Evolutionary conservation across 2,113 vertebrate species (phyloP).

Genomic region (Asarcornis scutulata): DNA sequence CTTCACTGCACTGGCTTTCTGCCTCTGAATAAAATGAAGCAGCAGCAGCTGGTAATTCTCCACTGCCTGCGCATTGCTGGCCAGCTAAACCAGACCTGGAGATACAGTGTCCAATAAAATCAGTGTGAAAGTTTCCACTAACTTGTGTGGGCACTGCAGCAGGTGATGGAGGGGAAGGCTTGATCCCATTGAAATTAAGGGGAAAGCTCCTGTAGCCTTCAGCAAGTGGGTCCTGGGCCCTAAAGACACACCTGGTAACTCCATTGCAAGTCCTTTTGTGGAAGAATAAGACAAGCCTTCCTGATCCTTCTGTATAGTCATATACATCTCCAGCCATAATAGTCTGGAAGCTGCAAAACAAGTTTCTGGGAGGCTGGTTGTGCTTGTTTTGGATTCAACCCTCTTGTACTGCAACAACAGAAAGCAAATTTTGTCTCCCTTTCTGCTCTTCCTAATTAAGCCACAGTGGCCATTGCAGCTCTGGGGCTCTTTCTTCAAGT

Average conservation of each 20-base stretch:
- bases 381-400: background rate
- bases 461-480: background rate
- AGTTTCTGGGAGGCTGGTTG: background rate
- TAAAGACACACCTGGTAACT: background rate
- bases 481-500: constrained; percentile 44
- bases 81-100: background rate
- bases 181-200: background rate
- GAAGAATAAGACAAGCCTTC: background rate
- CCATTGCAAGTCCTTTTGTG: background rate
- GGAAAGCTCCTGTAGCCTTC: background rate
- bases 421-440: constrained; percentile 3
- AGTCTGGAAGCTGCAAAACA: background rate
- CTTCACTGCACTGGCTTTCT: constrained; percentile 71
- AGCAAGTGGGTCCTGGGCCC: background rate
- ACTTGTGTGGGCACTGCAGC: background rate
- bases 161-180: background rate
- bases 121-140: background rate
- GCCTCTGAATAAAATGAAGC: constrained; percentile 71
- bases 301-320: background rate
- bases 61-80: background rate
- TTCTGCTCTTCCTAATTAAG: constrained; percentile 66
- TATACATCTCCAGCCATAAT: rapidly evolving
- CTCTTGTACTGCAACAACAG: background rate
- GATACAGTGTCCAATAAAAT: background rate
- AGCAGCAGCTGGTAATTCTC: constrained; percentile 52